Conservation (phyloP, 1,140 invertebrate species). For the Drosophila trapezifrons region DNA sequence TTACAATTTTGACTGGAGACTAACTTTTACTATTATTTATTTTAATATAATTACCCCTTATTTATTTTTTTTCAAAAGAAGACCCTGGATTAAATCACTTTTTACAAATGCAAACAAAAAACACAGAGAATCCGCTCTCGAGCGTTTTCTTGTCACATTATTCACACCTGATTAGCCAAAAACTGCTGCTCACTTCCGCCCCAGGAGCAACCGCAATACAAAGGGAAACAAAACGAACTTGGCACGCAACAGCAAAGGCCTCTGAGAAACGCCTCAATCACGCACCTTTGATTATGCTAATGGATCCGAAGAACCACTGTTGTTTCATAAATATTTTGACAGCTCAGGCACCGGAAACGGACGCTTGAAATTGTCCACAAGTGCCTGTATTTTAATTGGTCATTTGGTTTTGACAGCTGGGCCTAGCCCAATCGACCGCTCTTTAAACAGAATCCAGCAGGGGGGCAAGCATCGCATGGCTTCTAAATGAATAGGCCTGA, state of each 20-base stretch:
- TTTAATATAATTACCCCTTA: too few relatives aligned
- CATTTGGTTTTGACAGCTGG: conserved; percentile 47
- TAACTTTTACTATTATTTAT: neutral
- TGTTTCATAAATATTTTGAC: conserved; percentile 61
- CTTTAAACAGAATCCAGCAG: conserved; percentile 8
- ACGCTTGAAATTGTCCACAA: conserved; percentile 41
- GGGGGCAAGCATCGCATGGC: neutral
- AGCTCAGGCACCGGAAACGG: conserved; percentile 43
- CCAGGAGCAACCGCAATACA: conserved; percentile 15
- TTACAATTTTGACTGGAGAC: too few relatives aligned
- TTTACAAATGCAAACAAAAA: conserved; percentile 13
- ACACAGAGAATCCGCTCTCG: neutral
- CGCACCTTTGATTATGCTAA: conserved; percentile 80
- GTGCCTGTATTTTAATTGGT: conserved; percentile 47
- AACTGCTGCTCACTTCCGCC: conserved; percentile 31
- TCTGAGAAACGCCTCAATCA: conserved; percentile 53
- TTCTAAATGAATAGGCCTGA: conserved; percentile 16
- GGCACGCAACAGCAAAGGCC: conserved; percentile 60
- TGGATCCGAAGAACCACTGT: conserved; percentile 48
- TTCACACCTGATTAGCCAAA: conserved; percentile 70
- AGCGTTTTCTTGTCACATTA: conserved; percentile 62
- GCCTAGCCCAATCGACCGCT: neutral
- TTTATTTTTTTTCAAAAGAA: too few relatives aligned
- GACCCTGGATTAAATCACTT: too few relatives aligned
- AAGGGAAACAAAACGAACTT: conserved; percentile 57